Percentiles rank a stretch among this genome's conserved stretches.
Conservation (phyloP, 2,113 vertebrate genomes). For the Hemiprocne comata region DNA sequence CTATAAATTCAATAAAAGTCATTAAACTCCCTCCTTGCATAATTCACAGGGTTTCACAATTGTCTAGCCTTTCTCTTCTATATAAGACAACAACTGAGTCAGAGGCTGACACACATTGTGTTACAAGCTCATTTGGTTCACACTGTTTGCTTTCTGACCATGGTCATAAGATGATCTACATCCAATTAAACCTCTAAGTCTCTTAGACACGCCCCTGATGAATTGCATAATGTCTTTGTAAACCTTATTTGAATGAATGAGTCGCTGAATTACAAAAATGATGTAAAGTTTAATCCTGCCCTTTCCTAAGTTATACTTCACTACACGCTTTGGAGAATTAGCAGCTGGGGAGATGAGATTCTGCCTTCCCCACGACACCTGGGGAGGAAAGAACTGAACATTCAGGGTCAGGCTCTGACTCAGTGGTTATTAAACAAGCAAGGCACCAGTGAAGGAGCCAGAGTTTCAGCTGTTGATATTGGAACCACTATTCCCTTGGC, state of each 20-base stretch:
- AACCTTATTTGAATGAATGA: conserved; percentile 32
- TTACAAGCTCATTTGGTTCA: background rate
- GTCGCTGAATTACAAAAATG: conserved; percentile 20
- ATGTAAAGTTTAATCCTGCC: conserved; percentile 20
- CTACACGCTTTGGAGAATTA: background rate
- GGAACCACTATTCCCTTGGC: background rate
- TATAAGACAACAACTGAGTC: conserved; percentile 50
- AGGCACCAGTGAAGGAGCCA: background rate
- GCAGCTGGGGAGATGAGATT: background rate
- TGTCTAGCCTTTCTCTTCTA: conserved; percentile 29
- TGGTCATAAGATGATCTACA: conserved; percentile 12
- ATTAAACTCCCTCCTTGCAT: conserved; percentile 39
- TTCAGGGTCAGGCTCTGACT: background rate
- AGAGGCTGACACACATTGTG: background rate
- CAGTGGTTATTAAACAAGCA: background rate
- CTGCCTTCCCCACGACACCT: background rate
- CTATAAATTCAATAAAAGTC: background rate
- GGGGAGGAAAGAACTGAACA: background rate
- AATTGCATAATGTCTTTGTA: conserved; percentile 39
- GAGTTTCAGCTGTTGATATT: background rate
- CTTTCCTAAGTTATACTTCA: background rate
- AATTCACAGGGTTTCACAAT: conserved; percentile 55
- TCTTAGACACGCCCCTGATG: conserved; percentile 7
- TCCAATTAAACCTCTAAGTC: conserved; percentile 12
- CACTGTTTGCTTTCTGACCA: background rate